Evolutionary conservation across 2,113 vertebrate species (phyloP), one percentile per base, ranked within the genome.

Genomic region (Odocoileus virginianus): DNA sequence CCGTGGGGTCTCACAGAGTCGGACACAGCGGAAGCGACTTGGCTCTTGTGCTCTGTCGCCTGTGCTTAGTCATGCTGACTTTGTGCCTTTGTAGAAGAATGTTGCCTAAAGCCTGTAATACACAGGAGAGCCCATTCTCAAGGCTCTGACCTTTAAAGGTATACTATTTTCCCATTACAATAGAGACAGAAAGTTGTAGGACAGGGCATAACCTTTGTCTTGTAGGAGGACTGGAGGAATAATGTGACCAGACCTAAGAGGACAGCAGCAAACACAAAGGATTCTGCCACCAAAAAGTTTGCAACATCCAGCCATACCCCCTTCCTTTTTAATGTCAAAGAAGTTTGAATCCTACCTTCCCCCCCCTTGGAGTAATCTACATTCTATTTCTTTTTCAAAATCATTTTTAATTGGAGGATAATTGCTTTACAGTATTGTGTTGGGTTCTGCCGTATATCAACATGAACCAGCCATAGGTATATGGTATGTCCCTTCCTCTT

Each of bases 21-120:
- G 0, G 67, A 13, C 10, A 0, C 1, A 5, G 12, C 67, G 6
- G 67, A 40, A 67, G 19, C 40, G 21, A 25, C 36, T 40, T 21
- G 11, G n/a, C 19, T 21, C 19, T 4, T 40, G 81, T 40, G 21
- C 33, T 40, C 33, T 40, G 21, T 27, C 15, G 0, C 81, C n/a
- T 84, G 50, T n/a, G 79, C 1, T 25, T 52, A 1, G 79, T 82
- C 50, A 54, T n/a, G 50, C 19, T 82, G 52, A n/a, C n/a, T 36
- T 54, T 83, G 81, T 25, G 23, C 52, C 33, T 84, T 40, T 84
- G n/a, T 55, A 40, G 33, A 55, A 55, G 52, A 55, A 27, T 40
- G n/a, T 27, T 55, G 81, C 52, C 33, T 55, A 25, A 25, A 27
- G 21, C 81, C 81, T 55, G n/a, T 33, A 36, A 84, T 55, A 55